phyloP scores from a whole-genome alignment of 1,140 invertebrate species.

The Druon quercuslanigerum region DNA sequence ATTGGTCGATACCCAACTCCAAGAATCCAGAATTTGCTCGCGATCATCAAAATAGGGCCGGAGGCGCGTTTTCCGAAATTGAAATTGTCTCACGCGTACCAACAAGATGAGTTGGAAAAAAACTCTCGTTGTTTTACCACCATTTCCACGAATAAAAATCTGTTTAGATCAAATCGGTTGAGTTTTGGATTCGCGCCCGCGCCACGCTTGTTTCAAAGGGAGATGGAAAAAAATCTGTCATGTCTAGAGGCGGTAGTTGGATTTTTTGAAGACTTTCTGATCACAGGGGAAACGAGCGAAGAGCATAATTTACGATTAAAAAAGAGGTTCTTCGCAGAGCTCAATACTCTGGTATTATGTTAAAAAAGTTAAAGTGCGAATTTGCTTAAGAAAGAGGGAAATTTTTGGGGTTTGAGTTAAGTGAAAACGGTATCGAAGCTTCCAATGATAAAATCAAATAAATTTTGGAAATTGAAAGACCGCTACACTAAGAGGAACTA shows the following conservation, averaged over 20 bases:
- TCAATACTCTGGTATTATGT: conserved; percentile 1
- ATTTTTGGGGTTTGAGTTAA: conserved; percentile 17
- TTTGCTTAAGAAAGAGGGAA: neutral
- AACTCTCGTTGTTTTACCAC: conserved; percentile 51
- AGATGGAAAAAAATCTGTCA: conserved; percentile 41
- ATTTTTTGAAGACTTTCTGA: conserved; percentile 65
- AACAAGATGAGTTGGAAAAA: too few species aligned
- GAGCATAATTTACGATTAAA: conserved; percentile 54
- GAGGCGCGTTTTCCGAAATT: too few species aligned
- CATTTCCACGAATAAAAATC: conserved; percentile 54
- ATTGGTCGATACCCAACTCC: too few species aligned
- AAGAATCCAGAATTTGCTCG: too few species aligned
- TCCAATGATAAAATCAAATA: neutral
- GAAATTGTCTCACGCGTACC: too few species aligned
- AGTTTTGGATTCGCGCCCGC: conserved; percentile 38
- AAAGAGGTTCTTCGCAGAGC: neutral
- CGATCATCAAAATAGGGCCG: too few species aligned
- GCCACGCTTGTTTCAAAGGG: conserved; percentile 40
- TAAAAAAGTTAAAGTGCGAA: conserved; percentile 8
- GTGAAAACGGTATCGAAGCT: neutral
- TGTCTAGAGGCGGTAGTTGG: conserved; percentile 34
- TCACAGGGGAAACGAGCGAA: conserved; percentile 54
- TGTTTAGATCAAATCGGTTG: conserved; percentile 51
- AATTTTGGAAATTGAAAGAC: neutral
- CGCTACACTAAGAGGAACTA: neutral